Conservation (phyloP, 2,888 invertebrate species). For the Lissocephala sabroskyi region DNA sequence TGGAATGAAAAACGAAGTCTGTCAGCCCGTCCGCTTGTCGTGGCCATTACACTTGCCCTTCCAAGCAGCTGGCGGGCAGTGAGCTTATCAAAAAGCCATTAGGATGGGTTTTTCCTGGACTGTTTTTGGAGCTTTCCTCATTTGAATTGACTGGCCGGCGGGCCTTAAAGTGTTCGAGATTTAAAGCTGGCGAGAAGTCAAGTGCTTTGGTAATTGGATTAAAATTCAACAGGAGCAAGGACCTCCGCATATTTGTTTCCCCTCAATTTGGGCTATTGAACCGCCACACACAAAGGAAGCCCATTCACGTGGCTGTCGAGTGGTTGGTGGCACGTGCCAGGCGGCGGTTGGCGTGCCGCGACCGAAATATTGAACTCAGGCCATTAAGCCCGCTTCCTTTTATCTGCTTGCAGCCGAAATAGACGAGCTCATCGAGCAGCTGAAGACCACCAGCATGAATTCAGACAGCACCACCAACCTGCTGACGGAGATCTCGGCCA, state of each 20-base stretch:
- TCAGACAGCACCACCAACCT: conserved; percentile 52
- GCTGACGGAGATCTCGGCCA: conserved; percentile 67
- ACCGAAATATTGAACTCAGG: conserved; percentile 11
- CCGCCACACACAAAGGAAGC: too few species aligned
- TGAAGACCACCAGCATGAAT: conserved; percentile 66
- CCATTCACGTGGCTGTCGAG: too few species aligned
- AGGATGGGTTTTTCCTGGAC: conserved; percentile 8
- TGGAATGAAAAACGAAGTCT: neutral
- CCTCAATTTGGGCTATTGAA: too few species aligned
- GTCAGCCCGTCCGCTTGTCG: conserved; percentile 22
- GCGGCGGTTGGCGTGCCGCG: conserved; percentile 18
- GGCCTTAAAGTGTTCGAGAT: too few species aligned
- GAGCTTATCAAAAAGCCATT: conserved; percentile 35
- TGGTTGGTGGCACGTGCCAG: too few species aligned
- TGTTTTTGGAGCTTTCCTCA: conserved; percentile 16
- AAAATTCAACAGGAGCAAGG: too few species aligned
- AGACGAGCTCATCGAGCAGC: conserved; percentile 70
- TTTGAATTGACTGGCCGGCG: conserved; percentile 23
- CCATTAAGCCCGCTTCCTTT: neutral
- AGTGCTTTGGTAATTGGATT: too few species aligned
- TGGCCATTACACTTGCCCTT: conserved; percentile 42
- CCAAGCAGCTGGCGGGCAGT: too few species aligned
- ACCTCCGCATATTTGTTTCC: too few species aligned
- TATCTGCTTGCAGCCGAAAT: conserved; percentile 59
- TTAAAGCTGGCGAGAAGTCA: too few species aligned